These are phyloP conservation scores for Pachyseris speciosa DNA, from an alignment of 64 coral and sea anemone genomes.

Conservation along the genomic window DNA sequence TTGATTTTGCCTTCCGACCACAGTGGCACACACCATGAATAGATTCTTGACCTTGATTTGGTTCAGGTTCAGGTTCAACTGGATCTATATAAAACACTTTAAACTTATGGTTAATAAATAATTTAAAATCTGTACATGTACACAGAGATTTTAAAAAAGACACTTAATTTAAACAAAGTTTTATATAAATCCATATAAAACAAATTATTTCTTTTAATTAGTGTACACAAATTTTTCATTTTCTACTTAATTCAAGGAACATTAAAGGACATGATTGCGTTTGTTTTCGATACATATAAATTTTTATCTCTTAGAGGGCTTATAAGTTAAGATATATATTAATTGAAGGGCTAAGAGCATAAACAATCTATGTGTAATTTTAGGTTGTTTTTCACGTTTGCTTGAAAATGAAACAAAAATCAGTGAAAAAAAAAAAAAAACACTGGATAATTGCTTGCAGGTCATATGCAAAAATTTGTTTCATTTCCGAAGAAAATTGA, in stretches of 20 bases:
- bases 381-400: no score
- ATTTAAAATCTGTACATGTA: background rate
- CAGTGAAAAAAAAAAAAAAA: no score
- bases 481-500: no score
- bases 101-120: background rate
- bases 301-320: background rate
- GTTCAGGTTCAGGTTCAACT: background rate
- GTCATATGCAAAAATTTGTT: no score
- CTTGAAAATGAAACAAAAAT: no score
- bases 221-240: background rate
- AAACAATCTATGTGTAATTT: no score
- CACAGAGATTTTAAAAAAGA: background rate
- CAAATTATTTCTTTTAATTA: background rate
- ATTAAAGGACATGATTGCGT: background rate
- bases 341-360: no score
- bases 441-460: no score
- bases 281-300: background rate
- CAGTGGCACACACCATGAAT: background rate
- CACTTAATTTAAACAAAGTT: background rate
- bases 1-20: conserved; percentile 25
- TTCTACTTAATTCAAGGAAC: background rate
- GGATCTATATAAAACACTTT: background rate
- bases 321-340: no score
- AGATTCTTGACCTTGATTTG: background rate
- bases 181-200: no score